Evolutionary conservation across 2,888 invertebrate genomes (phyloP).

Genomic region (Cheilosia grossa): DNA sequence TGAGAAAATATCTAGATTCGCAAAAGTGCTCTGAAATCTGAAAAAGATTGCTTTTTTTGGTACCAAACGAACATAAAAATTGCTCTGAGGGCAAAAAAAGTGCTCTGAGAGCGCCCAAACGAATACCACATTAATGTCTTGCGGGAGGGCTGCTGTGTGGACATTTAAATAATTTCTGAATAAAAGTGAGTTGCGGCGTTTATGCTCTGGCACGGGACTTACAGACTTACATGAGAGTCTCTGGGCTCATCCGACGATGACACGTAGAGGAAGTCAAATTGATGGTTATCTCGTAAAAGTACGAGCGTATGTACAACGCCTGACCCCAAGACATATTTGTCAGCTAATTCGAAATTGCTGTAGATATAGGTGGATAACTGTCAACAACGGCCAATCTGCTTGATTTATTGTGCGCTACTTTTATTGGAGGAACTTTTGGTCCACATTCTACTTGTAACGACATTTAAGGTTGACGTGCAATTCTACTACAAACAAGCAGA

Average conservation of each 20-base stretch:
- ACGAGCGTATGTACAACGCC: neutral
- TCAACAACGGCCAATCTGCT: neutral
- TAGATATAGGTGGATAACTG: constrained; percentile 1
- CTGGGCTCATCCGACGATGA: neutral
- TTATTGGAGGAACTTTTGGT: neutral
- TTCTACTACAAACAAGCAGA: too few relatives aligned
- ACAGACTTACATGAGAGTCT: constrained; percentile 8
- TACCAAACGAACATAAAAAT: too few relatives aligned
- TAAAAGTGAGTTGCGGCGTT: neutral
- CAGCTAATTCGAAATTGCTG: neutral
- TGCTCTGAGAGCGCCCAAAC: too few relatives aligned
- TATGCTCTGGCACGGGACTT: constrained; percentile 10
- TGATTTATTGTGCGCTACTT: neutral
- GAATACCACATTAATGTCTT: too few relatives aligned
- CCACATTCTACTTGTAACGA: neutral
- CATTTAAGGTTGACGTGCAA: too few relatives aligned
- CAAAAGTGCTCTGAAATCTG: too few relatives aligned
- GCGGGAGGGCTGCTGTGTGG: neutral
- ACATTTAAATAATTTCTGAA: constrained; percentile 21
- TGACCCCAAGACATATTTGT: neutral
- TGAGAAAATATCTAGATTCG: too few relatives aligned
- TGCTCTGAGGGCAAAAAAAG: too few relatives aligned
- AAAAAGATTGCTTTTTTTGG: too few relatives aligned
- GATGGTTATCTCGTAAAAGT: constrained; percentile 22
- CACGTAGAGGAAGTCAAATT: constrained; percentile 7